A percentile compares a stretch with the other conserved stretches of the same genome.
Conservation (phyloP, 2,797 vertebrate genomes). For the Crocodylus rhombifer region DNA sequence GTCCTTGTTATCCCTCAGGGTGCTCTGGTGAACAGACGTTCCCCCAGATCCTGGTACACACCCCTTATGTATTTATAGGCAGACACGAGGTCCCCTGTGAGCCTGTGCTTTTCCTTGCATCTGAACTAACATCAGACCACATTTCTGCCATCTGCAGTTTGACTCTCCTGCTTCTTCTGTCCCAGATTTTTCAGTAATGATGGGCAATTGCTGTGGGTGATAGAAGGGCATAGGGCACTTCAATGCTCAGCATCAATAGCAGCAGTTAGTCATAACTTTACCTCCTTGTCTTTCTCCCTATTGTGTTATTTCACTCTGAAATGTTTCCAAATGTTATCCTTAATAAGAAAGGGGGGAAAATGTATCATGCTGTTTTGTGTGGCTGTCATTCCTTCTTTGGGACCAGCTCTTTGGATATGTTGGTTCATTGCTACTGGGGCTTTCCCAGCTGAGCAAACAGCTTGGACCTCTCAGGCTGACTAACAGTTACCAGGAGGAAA, state of each 20-base stretch:
- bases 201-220: neutral
- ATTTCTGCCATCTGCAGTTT: neutral
- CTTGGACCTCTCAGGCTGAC: neutral
- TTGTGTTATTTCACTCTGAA: neutral
- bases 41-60: too few species aligned
- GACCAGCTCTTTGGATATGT: neutral
- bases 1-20: too few species aligned
- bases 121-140: neutral
- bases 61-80: too few species aligned
- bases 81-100: too few species aligned
- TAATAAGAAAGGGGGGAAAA: slow-evolving; percentile 16
- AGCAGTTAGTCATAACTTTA: neutral
- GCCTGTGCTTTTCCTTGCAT: accelerated
- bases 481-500: accelerated
- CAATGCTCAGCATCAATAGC: neutral
- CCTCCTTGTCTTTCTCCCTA: neutral
- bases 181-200: neutral
- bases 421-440: neutral
- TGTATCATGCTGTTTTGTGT: neutral
- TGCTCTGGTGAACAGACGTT: too few species aligned
- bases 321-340: neutral
- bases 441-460: neutral
- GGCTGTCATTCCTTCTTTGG: neutral
- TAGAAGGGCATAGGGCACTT: neutral
- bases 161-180: neutral